Base-by-base conservation (phyloP, 2,888 invertebrate genomes). In the Leptinotarsa rubiginosa region DNA sequence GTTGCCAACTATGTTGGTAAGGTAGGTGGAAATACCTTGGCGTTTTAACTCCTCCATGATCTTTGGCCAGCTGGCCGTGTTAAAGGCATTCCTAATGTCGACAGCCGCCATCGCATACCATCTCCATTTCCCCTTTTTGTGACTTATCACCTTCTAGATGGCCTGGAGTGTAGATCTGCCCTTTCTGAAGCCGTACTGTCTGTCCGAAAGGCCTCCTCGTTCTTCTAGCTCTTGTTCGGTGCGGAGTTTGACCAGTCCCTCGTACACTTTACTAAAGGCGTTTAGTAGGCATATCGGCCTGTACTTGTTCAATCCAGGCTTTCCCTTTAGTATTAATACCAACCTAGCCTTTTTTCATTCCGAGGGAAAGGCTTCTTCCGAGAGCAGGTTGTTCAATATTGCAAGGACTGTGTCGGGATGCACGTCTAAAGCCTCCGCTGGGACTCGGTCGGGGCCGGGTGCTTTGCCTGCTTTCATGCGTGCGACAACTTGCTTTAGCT, bases 401-500 rank as follows among this genome's bases (percentile, higher is more conserved):
- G 22, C 50, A n/a, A 70, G 50, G 16, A 65, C 20, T 52, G 12
- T 20, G 15, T 18, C 62, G 64, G 54, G 70, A n/a, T 20, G 31
- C 15, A 50, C 31, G 31, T 65, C 49, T 15, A 47, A 50, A 31
- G 25, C 31, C 18, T 70, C 70, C 31, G 52, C n/a, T 20, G 65
- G 65, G 1, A 64, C n/a, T 18, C 72, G 62, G 54, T 76, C 78
- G 4, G 69, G 78, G 5, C 78, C 76, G 3, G 75, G 71, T 31
- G 76, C 72, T 62, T 68, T 73, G 13, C 56, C 56, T 18, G 31
- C 18, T 31, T 62, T 31, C 62, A 62, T 31, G 15, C 16, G 25
- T 3, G 25, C 16, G 31, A 4, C 16, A 15, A 13, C 31, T 16
- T 13, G 22, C 59, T 31, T 22, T 4, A 62, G 59, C 31, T 62